Percentiles rank a stretch among this genome's conserved stretches.
phyloP scores from a whole-genome alignment of 2,888 invertebrate species.

The Latheticus oryzae region DNA sequence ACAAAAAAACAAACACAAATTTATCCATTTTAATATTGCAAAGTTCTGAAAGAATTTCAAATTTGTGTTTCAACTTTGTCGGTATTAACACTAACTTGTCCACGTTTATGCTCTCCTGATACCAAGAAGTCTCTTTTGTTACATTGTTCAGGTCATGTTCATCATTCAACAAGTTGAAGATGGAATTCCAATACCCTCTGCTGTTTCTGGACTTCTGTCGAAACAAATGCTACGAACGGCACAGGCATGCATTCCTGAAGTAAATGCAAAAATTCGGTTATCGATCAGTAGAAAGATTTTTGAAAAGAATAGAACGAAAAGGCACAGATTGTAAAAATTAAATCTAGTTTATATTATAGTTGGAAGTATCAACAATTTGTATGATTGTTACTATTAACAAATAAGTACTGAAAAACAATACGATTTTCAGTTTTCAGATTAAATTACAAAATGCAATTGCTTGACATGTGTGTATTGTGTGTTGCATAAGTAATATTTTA shows the following conservation, averaged over 20 bases:
- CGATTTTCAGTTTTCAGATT: constrained; percentile 1
- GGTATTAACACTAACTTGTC: neutral
- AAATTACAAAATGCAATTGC: constrained; percentile 3
- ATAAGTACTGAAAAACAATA: neutral
- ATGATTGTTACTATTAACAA: too few relatives aligned
- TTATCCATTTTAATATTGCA: too few relatives aligned
- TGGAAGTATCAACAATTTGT: too few relatives aligned
- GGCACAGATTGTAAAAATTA: neutral
- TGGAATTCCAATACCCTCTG: constrained; percentile 21
- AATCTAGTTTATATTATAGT: too few relatives aligned
- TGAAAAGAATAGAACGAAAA: constrained; percentile 1
- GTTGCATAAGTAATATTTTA: constrained; percentile 2
- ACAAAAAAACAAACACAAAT: too few relatives aligned
- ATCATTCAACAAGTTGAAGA: constrained; percentile 35
- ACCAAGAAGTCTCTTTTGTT: constrained; percentile 31
- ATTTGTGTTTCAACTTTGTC: too few relatives aligned
- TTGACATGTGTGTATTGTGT: neutral
- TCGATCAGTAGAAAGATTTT: constrained; percentile 4
- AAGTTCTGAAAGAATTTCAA: too few relatives aligned
- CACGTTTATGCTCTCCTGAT: constrained; percentile 17
- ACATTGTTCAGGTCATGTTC: constrained; percentile 35
- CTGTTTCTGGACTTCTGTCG: constrained; percentile 32
- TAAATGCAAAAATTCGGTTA: constrained; percentile 21
- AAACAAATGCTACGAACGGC: constrained; percentile 38
- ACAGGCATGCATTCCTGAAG: constrained; percentile 30